A percentile compares a stretch with the other conserved stretches of the same genome.
phyloP scores from a whole-genome alignment of 2,113 vertebrate species.

The Rhizomys pruinosus region DNA sequence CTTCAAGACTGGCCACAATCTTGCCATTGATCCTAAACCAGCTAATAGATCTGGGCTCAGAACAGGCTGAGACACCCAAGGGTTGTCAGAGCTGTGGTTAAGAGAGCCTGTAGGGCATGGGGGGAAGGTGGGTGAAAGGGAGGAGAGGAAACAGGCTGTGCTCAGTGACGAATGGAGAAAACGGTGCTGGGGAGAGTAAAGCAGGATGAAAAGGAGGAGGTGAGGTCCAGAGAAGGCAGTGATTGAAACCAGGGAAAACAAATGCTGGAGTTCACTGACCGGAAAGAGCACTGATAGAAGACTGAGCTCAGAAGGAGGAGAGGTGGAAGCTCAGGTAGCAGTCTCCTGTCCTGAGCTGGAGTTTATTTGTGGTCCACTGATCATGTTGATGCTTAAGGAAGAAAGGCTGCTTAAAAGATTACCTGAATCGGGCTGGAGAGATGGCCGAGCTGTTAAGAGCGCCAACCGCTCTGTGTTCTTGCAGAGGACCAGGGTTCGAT shows the following conservation, averaged over 20 bases:
- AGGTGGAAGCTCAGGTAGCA: background rate
- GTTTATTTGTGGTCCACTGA: conserved; percentile 41
- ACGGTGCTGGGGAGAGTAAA: background rate
- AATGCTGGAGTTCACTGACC: background rate
- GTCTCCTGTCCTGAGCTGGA: background rate
- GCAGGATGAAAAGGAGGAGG: background rate
- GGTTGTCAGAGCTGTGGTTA: background rate
- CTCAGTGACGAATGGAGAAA: background rate
- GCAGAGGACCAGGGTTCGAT: too few species aligned
- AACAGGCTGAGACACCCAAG: background rate
- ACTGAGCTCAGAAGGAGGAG: background rate
- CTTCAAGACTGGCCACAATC: background rate
- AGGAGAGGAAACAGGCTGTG: background rate
- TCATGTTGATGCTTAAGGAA: conserved; percentile 3
- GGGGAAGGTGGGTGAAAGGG: background rate
- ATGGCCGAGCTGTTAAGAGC: too few species aligned
- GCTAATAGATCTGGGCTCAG: background rate
- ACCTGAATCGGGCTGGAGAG: background rate
- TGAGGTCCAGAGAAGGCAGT: conserved; percentile 34
- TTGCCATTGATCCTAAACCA: conserved; percentile 13
- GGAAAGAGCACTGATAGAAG: background rate
- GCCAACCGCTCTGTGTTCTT: too few species aligned
- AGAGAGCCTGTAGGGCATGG: background rate
- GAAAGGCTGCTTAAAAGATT: conserved; percentile 1
- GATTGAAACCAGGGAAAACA: conserved; percentile 11